Conservation (phyloP, 2,888 invertebrate species). For the Spilosoma lubricipeda region DNA sequence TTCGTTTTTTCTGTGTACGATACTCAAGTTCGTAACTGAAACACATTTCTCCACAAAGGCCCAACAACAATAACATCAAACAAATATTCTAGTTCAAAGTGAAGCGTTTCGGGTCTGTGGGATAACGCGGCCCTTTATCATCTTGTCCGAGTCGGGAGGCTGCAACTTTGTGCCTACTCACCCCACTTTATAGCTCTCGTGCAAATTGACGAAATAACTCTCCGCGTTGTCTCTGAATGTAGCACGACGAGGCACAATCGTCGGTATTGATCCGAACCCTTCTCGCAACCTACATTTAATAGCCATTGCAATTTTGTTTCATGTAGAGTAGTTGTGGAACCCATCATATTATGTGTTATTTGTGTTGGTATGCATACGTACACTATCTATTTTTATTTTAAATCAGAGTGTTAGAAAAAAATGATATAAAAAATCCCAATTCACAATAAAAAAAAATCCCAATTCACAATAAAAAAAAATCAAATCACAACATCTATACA, state of each 20-base stretch:
- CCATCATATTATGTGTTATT: too few species aligned
- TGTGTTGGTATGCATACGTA: neutral
- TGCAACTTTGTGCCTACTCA: neutral
- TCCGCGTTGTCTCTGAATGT: neutral
- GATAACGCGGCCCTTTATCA: constrained; percentile 8
- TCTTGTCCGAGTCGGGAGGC: constrained; percentile 4
- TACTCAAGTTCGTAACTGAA: neutral
- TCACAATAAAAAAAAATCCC: too few species aligned
- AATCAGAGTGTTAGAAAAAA: neutral
- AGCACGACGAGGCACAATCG: neutral
- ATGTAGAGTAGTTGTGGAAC: neutral
- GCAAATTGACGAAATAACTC: constrained; percentile 21
- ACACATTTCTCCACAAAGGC: neutral
- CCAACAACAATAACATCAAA: neutral
- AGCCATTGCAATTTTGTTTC: neutral
- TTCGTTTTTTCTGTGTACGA: neutral
- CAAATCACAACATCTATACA: too few species aligned
- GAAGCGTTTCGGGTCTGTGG: neutral
- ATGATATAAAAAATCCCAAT: neutral
- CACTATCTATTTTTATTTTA: neutral
- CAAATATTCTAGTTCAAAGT: constrained; percentile 7
- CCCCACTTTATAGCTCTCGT: constrained; percentile 5
- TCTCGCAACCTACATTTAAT: neutral
- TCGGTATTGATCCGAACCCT: constrained; percentile 16
- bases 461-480: too few species aligned